These are phyloP conservation scores for Ptilorrhoa leucosticta DNA, from an alignment of 2,113 vertebrate species.

Conservation along the genomic window DNA sequence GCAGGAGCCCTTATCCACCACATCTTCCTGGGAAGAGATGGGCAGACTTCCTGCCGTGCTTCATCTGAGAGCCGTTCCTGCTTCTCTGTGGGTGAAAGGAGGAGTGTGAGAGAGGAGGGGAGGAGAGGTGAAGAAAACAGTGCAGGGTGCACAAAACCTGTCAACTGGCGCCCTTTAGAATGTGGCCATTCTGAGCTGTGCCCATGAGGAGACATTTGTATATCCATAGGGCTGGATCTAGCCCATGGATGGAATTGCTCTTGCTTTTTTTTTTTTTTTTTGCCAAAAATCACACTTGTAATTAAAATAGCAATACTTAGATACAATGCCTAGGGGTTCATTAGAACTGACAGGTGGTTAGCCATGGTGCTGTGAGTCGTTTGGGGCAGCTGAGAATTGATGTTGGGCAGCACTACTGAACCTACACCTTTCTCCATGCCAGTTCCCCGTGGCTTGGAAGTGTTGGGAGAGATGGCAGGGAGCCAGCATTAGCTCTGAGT, in stretches of 20 bases:
- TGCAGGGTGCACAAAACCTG: background rate
- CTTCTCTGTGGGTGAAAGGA: background rate
- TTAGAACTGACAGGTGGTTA: background rate
- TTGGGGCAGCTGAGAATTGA: background rate
- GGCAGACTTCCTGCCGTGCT: conserved; percentile 3
- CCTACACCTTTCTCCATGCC: background rate
- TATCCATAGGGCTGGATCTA: background rate
- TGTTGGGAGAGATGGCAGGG: background rate
- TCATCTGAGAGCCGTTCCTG: background rate
- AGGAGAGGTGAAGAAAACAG: background rate
- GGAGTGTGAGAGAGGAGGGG: background rate
- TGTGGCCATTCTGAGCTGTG: background rate
- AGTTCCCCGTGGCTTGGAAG: background rate
- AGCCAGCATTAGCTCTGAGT: background rate
- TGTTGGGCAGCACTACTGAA: background rate
- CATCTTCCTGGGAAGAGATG: background rate
- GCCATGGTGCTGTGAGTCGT: background rate
- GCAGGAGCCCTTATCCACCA: background rate
- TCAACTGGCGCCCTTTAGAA: background rate
- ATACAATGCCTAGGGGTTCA: background rate
- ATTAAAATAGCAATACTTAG: background rate
- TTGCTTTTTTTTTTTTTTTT: background rate
- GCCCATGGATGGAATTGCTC: background rate
- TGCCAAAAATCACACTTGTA: background rate
- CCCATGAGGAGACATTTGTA: background rate